These are phyloP conservation scores for Thalassoma bifasciatum DNA, from an alignment of 2,113 vertebrate species.

Conservation along the genomic window DNA sequence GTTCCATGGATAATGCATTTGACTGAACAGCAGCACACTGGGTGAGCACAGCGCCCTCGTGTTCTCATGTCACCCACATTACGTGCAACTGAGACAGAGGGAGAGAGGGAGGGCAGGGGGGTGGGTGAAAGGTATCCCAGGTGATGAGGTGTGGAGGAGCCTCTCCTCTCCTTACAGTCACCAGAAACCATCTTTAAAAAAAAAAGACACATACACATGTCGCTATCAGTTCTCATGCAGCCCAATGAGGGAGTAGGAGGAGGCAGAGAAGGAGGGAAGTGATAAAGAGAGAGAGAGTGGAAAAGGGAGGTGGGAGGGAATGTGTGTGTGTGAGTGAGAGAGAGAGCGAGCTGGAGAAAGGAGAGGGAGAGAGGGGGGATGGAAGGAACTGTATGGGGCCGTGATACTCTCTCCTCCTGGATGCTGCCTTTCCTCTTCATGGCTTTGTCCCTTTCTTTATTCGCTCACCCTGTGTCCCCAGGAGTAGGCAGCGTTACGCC, in stretches of 20 bases:
- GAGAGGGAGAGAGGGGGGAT: conserved; percentile 59
- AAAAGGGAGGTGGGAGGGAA: conserved; percentile 36
- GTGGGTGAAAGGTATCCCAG: conserved; percentile 76
- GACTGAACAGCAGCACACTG: conserved; percentile 57
- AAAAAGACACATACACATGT: conserved; percentile 36
- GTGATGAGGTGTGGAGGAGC: conserved; percentile 69
- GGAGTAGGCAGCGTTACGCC: conserved; percentile 65
- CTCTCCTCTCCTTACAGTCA: conserved; percentile 72
- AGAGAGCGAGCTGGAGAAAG: conserved; percentile 52
- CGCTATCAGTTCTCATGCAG: conserved; percentile 75
- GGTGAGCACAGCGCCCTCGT: conserved; percentile 41
- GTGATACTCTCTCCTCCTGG: conserved; percentile 76
- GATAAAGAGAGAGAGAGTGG: conserved; percentile 63
- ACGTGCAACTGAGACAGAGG: conserved; percentile 48
- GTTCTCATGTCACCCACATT: conserved; percentile 67
- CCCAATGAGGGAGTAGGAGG: conserved; percentile 76
- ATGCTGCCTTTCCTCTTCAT: conserved; percentile 72
- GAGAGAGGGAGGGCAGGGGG: conserved; percentile 17
- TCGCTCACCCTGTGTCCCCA: conserved; percentile 49
- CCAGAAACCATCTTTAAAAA: conserved; percentile 68
- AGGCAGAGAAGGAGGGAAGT: conserved; percentile 68
- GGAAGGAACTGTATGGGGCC: conserved; percentile 70
- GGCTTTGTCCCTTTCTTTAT: conserved; percentile 68
- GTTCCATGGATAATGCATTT: conserved; percentile 75
- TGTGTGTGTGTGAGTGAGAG: conserved; percentile 28